phyloP scores from a whole-genome alignment of 2,797 vertebrate species.

The Platalea minor region DNA sequence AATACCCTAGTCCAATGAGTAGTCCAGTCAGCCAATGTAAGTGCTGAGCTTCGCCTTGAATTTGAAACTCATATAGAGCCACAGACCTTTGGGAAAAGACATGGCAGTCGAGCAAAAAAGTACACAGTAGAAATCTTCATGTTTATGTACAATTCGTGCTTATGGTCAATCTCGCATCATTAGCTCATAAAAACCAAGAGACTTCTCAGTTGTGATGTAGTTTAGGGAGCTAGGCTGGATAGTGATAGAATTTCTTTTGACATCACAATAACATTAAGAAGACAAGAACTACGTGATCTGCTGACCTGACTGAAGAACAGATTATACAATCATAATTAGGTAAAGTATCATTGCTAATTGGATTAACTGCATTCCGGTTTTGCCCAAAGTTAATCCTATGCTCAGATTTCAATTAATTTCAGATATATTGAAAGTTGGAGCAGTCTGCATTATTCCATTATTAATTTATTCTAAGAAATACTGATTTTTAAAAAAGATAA shows the following conservation, averaged over 20 bases:
- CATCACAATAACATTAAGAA: neutral
- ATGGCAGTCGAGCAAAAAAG: neutral
- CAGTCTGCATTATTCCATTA: neutral
- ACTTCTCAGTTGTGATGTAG: neutral
- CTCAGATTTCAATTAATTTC: neutral
- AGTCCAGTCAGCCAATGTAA: neutral
- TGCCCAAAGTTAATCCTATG: neutral
- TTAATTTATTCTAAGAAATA: neutral
- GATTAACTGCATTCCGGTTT: neutral
- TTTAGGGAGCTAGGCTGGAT: neutral
- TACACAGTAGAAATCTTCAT: neutral
- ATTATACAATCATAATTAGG: neutral
- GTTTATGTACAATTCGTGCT: fast-evolving
- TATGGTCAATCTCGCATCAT: neutral
- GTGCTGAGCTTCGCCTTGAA: neutral
- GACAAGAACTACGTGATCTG: neutral
- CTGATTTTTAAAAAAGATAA: neutral
- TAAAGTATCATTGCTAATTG: neutral
- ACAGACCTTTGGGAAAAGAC: neutral
- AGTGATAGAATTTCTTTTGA: neutral
- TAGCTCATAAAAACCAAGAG: neutral
- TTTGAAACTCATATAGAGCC: neutral
- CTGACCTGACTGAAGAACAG: neutral
- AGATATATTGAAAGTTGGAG: neutral
- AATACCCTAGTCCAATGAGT: neutral